These are phyloP conservation scores for Muscidifurax raptorellus DNA, from an alignment of 1,140 invertebrate species.

Conservation along the genomic window DNA sequence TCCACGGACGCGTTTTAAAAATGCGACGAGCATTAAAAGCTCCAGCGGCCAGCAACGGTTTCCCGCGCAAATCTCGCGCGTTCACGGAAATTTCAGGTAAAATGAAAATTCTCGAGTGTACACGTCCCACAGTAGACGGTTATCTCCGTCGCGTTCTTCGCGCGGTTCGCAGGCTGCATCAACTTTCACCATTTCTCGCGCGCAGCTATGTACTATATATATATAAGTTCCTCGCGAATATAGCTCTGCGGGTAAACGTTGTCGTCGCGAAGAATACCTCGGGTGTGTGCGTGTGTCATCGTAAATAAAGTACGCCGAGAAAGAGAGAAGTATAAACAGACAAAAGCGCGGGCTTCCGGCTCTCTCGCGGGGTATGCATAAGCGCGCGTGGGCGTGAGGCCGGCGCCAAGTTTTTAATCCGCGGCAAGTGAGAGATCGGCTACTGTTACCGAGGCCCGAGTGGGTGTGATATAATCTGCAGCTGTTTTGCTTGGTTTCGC, in stretches of 20 bases:
- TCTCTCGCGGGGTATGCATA: background rate
- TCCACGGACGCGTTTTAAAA: background rate
- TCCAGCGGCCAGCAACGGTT: background rate
- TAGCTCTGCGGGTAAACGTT: background rate
- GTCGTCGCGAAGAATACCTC: background rate
- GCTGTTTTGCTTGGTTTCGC: background rate
- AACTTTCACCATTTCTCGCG: background rate
- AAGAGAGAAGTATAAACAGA: background rate
- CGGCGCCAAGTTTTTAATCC: background rate
- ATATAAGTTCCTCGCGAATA: background rate
- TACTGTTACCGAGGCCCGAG: background rate
- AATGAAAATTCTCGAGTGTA: conserved; percentile 9
- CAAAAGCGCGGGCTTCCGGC: background rate
- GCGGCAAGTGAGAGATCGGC: background rate
- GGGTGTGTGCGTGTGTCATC: background rate
- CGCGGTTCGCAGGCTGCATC: no score
- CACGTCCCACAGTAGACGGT: background rate
- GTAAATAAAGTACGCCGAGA: background rate
- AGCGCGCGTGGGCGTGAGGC: background rate
- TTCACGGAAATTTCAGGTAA: background rate
- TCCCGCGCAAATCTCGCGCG: background rate
- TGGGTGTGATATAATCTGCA: background rate
- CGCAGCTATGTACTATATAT: no score
- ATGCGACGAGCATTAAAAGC: background rate
- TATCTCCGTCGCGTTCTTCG: background rate